A percentile compares a stretch with the other conserved stretches of the same genome.
These are phyloP conservation scores for Tenthredo notha DNA, from an alignment of 2,888 invertebrate genomes.

Conservation along the genomic window DNA sequence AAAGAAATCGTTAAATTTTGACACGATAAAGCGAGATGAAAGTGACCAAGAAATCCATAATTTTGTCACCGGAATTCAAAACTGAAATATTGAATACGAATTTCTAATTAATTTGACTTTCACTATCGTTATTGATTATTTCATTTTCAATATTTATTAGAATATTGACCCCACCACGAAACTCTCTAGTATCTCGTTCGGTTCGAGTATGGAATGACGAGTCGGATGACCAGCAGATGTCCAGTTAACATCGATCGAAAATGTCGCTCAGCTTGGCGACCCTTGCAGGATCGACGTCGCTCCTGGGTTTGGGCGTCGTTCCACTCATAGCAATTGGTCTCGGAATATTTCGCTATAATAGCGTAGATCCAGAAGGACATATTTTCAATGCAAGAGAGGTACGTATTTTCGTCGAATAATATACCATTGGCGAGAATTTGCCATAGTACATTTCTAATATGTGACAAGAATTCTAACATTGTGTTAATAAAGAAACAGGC, in stretches of 20 bases:
- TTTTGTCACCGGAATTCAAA: neutral
- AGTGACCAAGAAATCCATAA: neutral
- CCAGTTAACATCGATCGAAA: slow-evolving; percentile 54
- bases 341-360: slow-evolving; percentile 89
- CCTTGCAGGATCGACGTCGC: slow-evolving; percentile 80
- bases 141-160: neutral
- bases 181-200: neutral
- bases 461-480: neutral
- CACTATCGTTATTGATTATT: neutral
- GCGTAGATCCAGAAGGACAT: slow-evolving; percentile 90
- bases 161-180: neutral
- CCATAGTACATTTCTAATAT: neutral
- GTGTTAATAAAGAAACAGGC: neutral
- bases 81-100: neutral
- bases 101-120: neutral
- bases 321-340: slow-evolving; percentile 91
- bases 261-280: slow-evolving; percentile 79
- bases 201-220: neutral
- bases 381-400: slow-evolving; percentile 87
- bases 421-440: neutral
- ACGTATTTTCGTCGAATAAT: slow-evolving; percentile 66
- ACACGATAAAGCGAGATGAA: neutral
- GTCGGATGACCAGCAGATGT: slow-evolving; percentile 11
- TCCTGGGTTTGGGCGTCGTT: slow-evolving; percentile 85
- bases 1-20: neutral